A percentile compares a stretch with the other conserved stretches of the same genome.
Conservation (phyloP, 1,140 invertebrate genomes). For the Polypedilum pembai region DNA sequence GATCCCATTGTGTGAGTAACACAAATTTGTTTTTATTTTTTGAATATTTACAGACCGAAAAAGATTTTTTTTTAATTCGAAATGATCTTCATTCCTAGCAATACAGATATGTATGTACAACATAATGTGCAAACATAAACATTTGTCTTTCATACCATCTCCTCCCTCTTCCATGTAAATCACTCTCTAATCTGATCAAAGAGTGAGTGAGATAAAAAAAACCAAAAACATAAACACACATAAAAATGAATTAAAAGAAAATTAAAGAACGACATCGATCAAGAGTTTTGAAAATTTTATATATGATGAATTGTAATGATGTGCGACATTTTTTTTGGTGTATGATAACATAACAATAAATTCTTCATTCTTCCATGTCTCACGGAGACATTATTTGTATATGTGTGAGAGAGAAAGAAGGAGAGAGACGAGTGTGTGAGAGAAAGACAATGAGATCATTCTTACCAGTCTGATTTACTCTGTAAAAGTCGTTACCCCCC, state of each 20-base stretch:
- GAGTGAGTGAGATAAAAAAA: too few relatives aligned
- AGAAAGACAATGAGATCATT: slow-evolving; percentile 32
- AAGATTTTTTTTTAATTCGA: neutral
- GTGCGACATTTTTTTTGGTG: too few relatives aligned
- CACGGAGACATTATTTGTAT: neutral
- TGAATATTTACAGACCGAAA: slow-evolving; percentile 12
- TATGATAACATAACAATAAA: too few relatives aligned
- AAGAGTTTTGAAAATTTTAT: too few relatives aligned
- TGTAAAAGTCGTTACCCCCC: slow-evolving; percentile 42
- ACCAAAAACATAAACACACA: too few relatives aligned
- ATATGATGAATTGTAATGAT: too few relatives aligned
- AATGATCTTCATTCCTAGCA: neutral
- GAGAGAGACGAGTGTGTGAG: slow-evolving; percentile 26
- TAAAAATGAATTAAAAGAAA: too few relatives aligned
- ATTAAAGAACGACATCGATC: too few relatives aligned
- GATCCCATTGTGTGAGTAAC: neutral
- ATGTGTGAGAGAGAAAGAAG: neutral
- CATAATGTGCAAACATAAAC: neutral
- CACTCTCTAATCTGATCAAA: too few relatives aligned
- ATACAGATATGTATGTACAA: neutral
- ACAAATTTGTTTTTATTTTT: neutral
- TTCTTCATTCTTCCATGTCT: too few relatives aligned
- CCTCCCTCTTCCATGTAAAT: too few relatives aligned
- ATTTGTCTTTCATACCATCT: too few relatives aligned
- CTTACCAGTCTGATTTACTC: slow-evolving; percentile 42